These are phyloP conservation scores for Cydia amplana DNA, from an alignment of 1,140 invertebrate genomes.

Conservation along the genomic window DNA sequence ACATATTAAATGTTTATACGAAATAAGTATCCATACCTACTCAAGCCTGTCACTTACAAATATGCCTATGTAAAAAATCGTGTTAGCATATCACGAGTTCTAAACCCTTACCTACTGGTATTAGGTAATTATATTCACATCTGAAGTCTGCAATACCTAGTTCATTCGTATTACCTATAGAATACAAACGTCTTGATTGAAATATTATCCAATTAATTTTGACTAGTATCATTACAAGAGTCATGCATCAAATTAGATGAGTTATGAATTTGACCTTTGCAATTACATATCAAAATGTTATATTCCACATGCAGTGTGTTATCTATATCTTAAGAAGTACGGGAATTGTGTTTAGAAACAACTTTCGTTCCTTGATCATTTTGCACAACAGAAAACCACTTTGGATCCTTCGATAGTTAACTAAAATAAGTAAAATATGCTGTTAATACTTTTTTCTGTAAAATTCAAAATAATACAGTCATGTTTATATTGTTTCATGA, in stretches of 20 bases:
- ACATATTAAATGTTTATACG: neutral
- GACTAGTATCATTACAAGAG: slow-evolving; percentile 22
- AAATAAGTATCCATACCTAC: too few species aligned
- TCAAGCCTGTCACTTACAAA: too few species aligned
- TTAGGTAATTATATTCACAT: neutral
- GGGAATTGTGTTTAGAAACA: neutral
- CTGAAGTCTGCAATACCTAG: neutral
- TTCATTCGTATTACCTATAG: neutral
- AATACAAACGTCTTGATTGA: slow-evolving; percentile 13
- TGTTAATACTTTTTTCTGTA: too few species aligned
- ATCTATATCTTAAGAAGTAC: neutral
- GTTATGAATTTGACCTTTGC: slow-evolving; percentile 27
- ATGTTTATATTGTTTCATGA: too few species aligned
- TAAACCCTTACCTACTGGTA: neutral
- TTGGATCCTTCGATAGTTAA: too few species aligned
- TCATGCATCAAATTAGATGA: slow-evolving; percentile 24
- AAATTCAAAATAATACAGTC: too few species aligned
- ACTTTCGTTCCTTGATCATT: neutral
- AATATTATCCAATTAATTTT: slow-evolving; percentile 24
- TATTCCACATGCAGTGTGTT: neutral
- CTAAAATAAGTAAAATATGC: too few species aligned
- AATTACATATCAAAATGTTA: slow-evolving; percentile 30
- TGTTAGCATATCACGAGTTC: too few species aligned
- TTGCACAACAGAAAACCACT: too few species aligned
- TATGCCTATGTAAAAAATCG: too few species aligned